Evolutionary conservation across 2,888 invertebrate genomes (phyloP), one percentile per base, ranked within the genome.

Genomic region (Elysia crispata): DNA sequence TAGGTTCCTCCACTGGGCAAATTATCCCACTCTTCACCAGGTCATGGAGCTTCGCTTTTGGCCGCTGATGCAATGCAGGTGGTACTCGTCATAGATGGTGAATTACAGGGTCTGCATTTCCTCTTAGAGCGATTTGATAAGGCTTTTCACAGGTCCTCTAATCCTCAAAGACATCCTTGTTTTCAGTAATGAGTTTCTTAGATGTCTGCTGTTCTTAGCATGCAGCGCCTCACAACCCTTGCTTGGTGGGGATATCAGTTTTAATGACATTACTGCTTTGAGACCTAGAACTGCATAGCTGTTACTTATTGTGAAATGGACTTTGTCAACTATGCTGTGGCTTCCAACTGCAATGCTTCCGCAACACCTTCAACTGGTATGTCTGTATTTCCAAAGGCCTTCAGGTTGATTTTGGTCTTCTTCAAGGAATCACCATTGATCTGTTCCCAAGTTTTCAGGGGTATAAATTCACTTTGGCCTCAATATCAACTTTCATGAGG

Each of bases 1-100:
- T 82, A 20, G 83, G 83, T 66, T 83, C 77, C 20, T 73, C 66
- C 5, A 83, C 80, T 30, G 76, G 75, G 3, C 54, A 57, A 8
- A 82, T 72, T 1, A 80, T 70, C 11, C 54, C 49, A 25, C 33
- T n/a, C 13, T 75, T 31, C 62, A 72, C 74, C 30, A 81, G 54
- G n/a, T 50, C 33, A 8, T 80, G 49, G 1, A 80, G 60, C 64
- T 80, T 77, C 1, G 15, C 31, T 78, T 80, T 73, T 18, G 80
- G 33, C 49, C 54, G 54, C 15, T 70, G 20, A 23, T 75, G 81
- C n/a, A 78, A 18, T n/a, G 76, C 28, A 6, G 78, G 67, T 25
- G 81, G 79, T 1, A 83, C 73, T 41, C 69, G 77, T 49, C 76
- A 66, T 62, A 70, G 72, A 15, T 60, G 72, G 30, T 1, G 67